phyloP scores from a whole-genome alignment of 2,113 vertebrate species.

The Alectura lathami region DNA sequence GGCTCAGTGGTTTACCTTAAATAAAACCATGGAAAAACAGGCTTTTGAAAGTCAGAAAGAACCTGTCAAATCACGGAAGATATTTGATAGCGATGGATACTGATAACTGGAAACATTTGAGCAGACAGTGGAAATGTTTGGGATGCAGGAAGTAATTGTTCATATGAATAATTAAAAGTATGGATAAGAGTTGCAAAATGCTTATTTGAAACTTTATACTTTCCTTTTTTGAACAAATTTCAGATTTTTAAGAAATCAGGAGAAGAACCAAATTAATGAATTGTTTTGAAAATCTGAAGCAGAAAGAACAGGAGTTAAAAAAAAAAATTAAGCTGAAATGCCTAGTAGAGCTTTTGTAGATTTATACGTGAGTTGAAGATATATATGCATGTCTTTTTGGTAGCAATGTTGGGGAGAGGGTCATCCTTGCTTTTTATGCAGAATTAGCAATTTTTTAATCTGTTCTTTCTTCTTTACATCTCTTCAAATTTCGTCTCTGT shows the following conservation, averaged over 20 bases:
- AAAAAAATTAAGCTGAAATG: neutral
- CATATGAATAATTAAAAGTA: neutral
- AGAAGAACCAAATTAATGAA: neutral
- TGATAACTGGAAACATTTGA: neutral
- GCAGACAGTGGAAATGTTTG: neutral
- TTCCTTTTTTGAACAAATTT: neutral
- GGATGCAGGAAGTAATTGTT: neutral
- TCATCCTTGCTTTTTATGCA: neutral
- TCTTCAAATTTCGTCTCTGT: neutral
- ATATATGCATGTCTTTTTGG: neutral
- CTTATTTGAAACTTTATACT: neutral
- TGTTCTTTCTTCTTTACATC: neutral
- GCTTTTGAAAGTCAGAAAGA: neutral
- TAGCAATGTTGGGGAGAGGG: neutral
- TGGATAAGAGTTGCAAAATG: neutral
- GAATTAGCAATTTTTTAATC: neutral
- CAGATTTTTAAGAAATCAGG: neutral
- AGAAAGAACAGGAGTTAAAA: neutral
- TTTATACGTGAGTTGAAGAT: neutral
- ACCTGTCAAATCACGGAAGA: neutral
- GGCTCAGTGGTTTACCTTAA: neutral
- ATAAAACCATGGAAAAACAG: neutral
- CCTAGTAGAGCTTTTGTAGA: neutral
- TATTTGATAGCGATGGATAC: neutral
- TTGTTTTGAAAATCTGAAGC: neutral